These are phyloP conservation scores for Pampusana beccarii DNA, from an alignment of 2,113 vertebrate genomes.

Conservation along the genomic window DNA sequence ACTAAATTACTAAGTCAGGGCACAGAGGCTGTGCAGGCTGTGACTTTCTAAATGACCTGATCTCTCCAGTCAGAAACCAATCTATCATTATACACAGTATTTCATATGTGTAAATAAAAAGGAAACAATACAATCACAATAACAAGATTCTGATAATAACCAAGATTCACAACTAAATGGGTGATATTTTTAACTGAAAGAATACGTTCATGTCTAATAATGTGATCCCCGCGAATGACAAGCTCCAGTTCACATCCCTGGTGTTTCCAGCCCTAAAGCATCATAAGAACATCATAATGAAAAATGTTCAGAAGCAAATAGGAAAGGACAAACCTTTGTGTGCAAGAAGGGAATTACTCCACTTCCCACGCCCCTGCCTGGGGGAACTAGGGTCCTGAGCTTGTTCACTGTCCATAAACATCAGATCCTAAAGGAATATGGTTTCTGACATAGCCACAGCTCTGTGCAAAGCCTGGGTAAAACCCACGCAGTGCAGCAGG, in stretches of 20 bases:
- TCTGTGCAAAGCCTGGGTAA: neutral
- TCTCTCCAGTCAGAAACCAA: neutral
- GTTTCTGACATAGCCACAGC: neutral
- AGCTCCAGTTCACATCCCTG: conserved; percentile 38
- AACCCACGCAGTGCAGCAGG: neutral
- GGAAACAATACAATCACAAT: neutral
- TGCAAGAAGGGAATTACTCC: conserved; percentile 63
- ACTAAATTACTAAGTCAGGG: neutral
- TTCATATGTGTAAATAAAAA: neutral
- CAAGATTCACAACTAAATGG: neutral
- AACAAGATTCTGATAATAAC: neutral
- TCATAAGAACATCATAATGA: conserved; percentile 32
- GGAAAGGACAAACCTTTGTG: conserved; percentile 41
- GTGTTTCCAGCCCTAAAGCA: conserved; percentile 77
- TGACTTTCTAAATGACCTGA: neutral
- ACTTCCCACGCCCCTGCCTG: neutral
- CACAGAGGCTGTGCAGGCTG: neutral
- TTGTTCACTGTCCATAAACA: neutral
- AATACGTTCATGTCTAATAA: neutral
- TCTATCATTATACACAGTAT: neutral
- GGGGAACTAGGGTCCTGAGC: rapidly evolving
- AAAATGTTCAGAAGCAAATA: conserved; percentile 46
- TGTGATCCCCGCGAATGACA: neutral
- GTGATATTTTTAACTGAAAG: neutral
- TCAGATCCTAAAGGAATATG: neutral